Evolutionary conservation across 2,888 invertebrate species (phyloP).

Genomic region (Arge pagana): DNA sequence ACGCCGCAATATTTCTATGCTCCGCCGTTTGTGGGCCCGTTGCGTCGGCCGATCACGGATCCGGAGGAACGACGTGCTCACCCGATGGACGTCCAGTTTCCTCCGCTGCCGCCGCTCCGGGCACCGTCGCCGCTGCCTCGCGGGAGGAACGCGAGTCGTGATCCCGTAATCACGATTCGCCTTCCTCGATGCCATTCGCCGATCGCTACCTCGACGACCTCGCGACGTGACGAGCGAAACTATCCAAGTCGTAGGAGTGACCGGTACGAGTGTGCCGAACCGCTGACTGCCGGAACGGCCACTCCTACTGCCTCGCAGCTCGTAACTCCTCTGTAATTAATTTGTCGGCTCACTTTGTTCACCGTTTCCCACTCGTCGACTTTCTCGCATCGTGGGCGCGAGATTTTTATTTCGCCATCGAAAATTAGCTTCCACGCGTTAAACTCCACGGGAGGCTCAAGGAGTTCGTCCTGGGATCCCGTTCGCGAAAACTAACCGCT

Average conservation of each 20-base stretch:
- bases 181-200: neutral
- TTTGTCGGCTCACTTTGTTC: conserved; percentile 31
- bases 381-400: too few relatives aligned
- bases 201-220: conserved; percentile 10
- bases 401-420: too few relatives aligned
- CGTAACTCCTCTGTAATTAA: conserved; percentile 37
- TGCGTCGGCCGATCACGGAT: too few relatives aligned
- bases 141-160: neutral
- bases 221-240: conserved; percentile 21
- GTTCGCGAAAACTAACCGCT: too few relatives aligned
- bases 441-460: too few relatives aligned
- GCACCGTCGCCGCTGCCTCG: neutral
- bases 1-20: conserved; percentile 42
- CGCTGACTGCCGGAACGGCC: conserved; percentile 2
- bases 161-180: neutral
- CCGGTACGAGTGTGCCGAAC: conserved; percentile 17
- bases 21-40: conserved; percentile 8
- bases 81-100: neutral
- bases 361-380: too few relatives aligned
- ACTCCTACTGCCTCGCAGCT: conserved; percentile 15
- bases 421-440: too few relatives aligned
- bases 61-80: too few relatives aligned
- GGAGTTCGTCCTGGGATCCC: too few relatives aligned
- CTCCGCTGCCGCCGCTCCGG: neutral
- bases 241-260: conserved; percentile 28